Conservation (phyloP, 2,113 vertebrate genomes). For the Thunnus thynnus region DNA sequence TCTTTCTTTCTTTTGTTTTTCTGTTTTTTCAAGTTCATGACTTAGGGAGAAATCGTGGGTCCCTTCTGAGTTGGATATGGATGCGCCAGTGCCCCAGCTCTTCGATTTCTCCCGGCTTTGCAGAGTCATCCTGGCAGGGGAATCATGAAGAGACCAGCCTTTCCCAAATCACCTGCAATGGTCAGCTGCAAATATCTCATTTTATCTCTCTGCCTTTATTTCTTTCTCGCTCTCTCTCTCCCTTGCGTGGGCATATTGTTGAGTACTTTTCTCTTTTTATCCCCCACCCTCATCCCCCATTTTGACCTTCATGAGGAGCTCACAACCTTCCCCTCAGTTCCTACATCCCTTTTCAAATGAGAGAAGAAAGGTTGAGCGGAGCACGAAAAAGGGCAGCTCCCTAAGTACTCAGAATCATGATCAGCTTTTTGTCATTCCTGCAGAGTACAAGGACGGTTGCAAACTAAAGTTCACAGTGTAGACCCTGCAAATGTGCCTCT, state of each 20-base stretch:
- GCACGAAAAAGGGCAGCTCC: conserved; percentile 59
- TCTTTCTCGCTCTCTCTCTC: neutral
- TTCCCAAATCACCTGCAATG: conserved; percentile 60
- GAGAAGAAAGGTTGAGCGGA: conserved; percentile 46
- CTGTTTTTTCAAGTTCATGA: conserved; percentile 51
- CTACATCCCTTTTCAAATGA: conserved; percentile 45
- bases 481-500: neutral
- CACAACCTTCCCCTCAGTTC: conserved; percentile 51
- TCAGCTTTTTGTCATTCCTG: conserved; percentile 45
- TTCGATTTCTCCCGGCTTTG: conserved; percentile 71
- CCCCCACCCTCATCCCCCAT: conserved; percentile 48
- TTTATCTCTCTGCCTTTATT: conserved; percentile 16
- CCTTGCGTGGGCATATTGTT: conserved; percentile 17
- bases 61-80: conserved; percentile 72
- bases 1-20: conserved; percentile 52
- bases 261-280: conserved; percentile 34
- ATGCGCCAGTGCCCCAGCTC: conserved; percentile 57
- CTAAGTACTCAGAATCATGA: conserved; percentile 51
- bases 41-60: conserved; percentile 52
- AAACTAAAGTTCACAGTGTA: conserved; percentile 21
- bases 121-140: conserved; percentile 76
- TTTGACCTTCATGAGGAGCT: conserved; percentile 76
- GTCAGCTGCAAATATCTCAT: conserved; percentile 47
- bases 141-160: conserved; percentile 46
- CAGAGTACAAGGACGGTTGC: conserved; percentile 43